These are phyloP conservation scores for Sternotherus odoratus DNA, from an alignment of 2,797 vertebrate species.

Conservation along the genomic window DNA sequence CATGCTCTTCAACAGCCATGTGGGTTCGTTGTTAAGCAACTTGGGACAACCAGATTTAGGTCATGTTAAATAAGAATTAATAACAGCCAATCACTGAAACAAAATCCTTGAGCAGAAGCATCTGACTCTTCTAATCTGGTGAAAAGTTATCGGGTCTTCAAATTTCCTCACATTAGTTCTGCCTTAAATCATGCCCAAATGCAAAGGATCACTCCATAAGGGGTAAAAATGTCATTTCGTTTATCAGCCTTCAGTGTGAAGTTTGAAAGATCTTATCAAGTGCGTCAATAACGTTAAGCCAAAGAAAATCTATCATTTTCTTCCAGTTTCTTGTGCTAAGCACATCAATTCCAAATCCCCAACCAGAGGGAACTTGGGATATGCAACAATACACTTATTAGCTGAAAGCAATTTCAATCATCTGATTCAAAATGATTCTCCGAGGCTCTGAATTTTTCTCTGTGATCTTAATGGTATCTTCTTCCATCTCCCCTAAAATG, in stretches of 20 bases:
- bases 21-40: background rate
- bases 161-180: conserved; percentile 13
- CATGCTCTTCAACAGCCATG: background rate
- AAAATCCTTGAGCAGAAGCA: conserved; percentile 10
- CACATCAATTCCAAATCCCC: background rate
- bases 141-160: conserved; percentile 24
- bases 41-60: background rate
- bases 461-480: background rate
- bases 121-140: background rate
- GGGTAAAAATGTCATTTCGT: conserved; percentile 11
- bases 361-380: background rate
- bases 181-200: background rate
- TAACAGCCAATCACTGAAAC: background rate
- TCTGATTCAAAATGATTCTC: background rate
- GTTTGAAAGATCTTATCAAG: background rate
- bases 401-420: background rate
- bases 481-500: background rate
- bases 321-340: background rate
- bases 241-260: background rate
- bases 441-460: background rate
- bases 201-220: background rate
- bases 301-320: background rate
- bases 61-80: background rate
- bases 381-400: background rate
- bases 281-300: background rate